These are phyloP conservation scores for Psammodynastes pulverulentus DNA, from an alignment of 2,113 vertebrate genomes.

Conservation along the genomic window DNA sequence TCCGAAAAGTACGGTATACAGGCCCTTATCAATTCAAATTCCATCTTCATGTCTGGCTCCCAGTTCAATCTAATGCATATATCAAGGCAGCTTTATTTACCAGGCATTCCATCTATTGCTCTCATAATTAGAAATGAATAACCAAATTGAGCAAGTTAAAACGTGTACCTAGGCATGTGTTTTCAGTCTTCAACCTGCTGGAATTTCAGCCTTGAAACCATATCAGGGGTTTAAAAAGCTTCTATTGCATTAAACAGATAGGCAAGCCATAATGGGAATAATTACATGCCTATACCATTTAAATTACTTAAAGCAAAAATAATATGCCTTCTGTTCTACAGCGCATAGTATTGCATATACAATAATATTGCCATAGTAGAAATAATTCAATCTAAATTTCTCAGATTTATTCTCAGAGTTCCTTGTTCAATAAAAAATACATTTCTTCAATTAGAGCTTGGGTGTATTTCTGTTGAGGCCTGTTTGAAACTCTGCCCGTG, in stretches of 20 bases:
- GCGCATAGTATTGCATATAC: not conserved
- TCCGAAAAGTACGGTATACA: too few species aligned
- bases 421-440: not conserved
- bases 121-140: not conserved
- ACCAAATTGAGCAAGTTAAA: not conserved
- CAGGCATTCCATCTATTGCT: not conserved
- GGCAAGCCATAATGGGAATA: not conserved
- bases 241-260: not conserved
- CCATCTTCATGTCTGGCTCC: not conserved
- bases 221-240: not conserved
- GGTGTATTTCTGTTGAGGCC: not conserved
- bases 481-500: not conserved
- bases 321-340: not conserved
- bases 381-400: not conserved
- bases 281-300: not conserved
- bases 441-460: not conserved
- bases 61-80: not conserved
- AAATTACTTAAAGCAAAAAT: not conserved
- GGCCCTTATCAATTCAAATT: not conserved
- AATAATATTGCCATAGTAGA: not conserved
- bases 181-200: not conserved
- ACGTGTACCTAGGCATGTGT: not conserved
- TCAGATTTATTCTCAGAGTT: not conserved
- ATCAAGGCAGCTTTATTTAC: not conserved
- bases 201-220: not conserved